These are phyloP conservation scores for Eremobia ochroleuca DNA, from an alignment of 2,888 invertebrate genomes.

Conservation along the genomic window DNA sequence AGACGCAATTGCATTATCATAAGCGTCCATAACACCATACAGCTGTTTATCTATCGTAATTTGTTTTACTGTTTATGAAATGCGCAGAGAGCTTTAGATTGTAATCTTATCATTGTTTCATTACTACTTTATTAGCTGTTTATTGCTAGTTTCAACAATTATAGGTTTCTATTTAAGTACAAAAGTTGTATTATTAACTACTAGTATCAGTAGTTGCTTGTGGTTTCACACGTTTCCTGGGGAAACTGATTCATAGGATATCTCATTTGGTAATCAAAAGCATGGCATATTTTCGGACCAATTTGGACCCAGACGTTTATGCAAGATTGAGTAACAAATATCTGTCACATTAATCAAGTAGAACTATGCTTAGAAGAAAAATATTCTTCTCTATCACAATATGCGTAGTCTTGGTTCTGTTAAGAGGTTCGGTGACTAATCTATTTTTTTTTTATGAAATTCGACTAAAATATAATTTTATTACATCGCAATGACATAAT, in stretches of 20 bases:
- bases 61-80: constrained; percentile 33
- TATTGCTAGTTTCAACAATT: constrained; percentile 6
- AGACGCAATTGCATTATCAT: constrained; percentile 7
- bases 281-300: neutral
- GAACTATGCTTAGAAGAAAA: too few species aligned
- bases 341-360: too few species aligned
- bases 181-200: neutral
- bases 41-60: constrained; percentile 28
- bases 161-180: neutral
- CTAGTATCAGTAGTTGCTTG: neutral
- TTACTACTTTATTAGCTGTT: constrained; percentile 12
- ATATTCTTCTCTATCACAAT: too few species aligned
- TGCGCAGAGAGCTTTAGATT: constrained; percentile 17
- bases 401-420: too few species aligned
- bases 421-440: too few species aligned
- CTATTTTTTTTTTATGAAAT: too few species aligned
- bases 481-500: too few species aligned
- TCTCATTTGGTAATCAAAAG: neutral
- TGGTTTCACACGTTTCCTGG: neutral
- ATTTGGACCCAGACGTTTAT: neutral
- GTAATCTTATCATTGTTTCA: constrained; percentile 46
- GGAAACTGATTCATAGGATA: neutral
- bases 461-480: too few species aligned
- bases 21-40: constrained; percentile 6
- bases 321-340: neutral